A percentile compares a stretch with the other conserved stretches of the same genome.
phyloP scores from a whole-genome alignment of 1,140 invertebrate species.

The Chironomus tepperi region DNA sequence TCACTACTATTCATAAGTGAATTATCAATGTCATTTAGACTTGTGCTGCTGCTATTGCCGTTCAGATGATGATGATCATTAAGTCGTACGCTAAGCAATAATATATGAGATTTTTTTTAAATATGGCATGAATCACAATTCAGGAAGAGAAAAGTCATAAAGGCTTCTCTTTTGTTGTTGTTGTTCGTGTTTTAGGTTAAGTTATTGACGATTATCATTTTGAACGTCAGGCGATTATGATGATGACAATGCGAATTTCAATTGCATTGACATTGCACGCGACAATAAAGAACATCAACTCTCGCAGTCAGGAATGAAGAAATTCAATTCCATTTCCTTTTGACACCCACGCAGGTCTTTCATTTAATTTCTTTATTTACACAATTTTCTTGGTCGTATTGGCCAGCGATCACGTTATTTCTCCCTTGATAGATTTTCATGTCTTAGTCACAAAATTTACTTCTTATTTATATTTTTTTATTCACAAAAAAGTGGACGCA shows the following conservation, averaged over 20 bases:
- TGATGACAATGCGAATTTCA: neutral
- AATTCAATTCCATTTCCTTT: neutral
- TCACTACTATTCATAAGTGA: neutral
- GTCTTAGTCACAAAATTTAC: too few species aligned
- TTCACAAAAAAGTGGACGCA: too few species aligned
- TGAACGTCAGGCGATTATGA: neutral
- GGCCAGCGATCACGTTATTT: neutral
- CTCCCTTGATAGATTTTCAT: too few species aligned
- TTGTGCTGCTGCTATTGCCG: neutral
- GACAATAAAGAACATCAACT: neutral
- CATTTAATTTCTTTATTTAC: neutral
- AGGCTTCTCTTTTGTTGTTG: too few species aligned
- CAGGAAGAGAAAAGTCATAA: too few species aligned
- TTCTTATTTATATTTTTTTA: too few species aligned
- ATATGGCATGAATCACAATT: neutral
- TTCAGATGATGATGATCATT: neutral
- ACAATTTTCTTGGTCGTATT: neutral
- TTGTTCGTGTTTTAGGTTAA: neutral
- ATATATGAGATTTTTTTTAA: neutral
- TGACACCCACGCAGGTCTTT: neutral
- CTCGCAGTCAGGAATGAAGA: neutral
- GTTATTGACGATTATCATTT: neutral
- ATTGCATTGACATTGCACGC: neutral
- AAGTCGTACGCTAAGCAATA: neutral
- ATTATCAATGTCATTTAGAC: slow-evolving; percentile 13